Evolutionary conservation across 1,140 invertebrate species (phyloP), one percentile per base, ranked within the genome.

Genomic region (Bombyx mandarina): DNA sequence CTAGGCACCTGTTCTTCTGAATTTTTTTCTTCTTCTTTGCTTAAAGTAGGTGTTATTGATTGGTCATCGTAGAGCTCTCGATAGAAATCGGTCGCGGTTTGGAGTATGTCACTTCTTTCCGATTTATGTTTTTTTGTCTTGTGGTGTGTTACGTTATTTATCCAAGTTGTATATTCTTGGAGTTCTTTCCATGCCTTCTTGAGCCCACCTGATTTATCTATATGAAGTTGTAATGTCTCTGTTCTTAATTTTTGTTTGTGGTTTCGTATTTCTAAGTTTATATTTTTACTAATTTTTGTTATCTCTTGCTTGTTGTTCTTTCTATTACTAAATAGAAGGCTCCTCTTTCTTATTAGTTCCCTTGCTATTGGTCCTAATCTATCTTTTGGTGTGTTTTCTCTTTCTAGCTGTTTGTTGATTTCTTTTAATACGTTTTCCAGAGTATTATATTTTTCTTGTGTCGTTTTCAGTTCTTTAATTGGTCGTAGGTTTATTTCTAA

Each of bases 341-440:
- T 44, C 48, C 60, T 62, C 60, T 65, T 52, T 18, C 9, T 54
- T 4, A 65, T 68, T 54, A 68, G 44, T 3, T 54, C 56, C 56
- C 67, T 69, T 47, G 67, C 67, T 58, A 63, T 51, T 10, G 50
- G 42, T 59, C 64, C 67, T 51, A 69, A 7, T 55, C 45, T 66
- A 10, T 69, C 64, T 62, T 66, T 66, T 8, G 3, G 6, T 48
- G 35, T 22, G 54, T 56, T 63, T 2, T 53, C 10, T 51, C 4
- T 46, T 60, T 8, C 46, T 12, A 43, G 6, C 8, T 60, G 60
- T 6, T 43, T 60, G 10, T 56, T 44, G 10, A 43, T 61, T 58
- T 57, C 45, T 65, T 61, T 62, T 52, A 67, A 2, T 64, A 60
- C 58, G 18, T 62, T 43, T 59, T 68, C 61, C 42, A 68, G 18